phyloP scores from a whole-genome alignment of 2,113 vertebrate genomes.

The Catharus bicknelli region DNA sequence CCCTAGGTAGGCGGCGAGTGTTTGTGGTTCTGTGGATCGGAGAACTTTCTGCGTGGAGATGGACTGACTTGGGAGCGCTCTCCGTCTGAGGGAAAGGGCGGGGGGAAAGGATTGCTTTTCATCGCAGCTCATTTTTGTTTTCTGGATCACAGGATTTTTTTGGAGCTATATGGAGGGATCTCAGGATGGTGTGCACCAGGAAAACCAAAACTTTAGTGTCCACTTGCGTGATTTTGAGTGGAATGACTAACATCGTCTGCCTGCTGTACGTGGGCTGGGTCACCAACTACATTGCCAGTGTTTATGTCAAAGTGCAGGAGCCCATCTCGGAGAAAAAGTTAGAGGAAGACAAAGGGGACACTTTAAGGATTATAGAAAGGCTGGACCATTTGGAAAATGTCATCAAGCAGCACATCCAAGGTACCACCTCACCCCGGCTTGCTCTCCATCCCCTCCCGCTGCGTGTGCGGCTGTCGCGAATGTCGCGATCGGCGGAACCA shows the following conservation, averaged over 20 bases:
- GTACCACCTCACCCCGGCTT: slow-evolving; percentile 66
- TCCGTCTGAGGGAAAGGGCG: not conserved
- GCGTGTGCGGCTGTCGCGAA: not conserved
- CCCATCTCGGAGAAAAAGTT: slow-evolving; percentile 90
- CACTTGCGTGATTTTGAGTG: slow-evolving; percentile 97
- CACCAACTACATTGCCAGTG: slow-evolving; percentile 96
- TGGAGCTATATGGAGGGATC: slow-evolving; percentile 88
- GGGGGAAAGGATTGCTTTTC: not conserved
- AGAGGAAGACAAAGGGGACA: slow-evolving; percentile 91
- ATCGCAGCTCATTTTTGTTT: slow-evolving; percentile 33
- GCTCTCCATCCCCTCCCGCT: not conserved
- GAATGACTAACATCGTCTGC: slow-evolving; percentile 97
- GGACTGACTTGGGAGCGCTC: slow-evolving; percentile 13
- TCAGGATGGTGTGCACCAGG: slow-evolving; percentile 97
- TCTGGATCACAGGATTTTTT: slow-evolving; percentile 62
- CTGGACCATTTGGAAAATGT: slow-evolving; percentile 96
- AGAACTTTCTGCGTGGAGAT: slow-evolving; percentile 53
- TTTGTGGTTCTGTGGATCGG: not conserved
- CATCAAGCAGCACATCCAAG: slow-evolving; percentile 98
- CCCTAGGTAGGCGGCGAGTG: slow-evolving; percentile 41
- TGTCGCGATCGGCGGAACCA: not conserved
- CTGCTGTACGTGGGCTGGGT: slow-evolving; percentile 98
- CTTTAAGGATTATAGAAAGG: slow-evolving; percentile 92
- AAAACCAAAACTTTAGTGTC: slow-evolving; percentile 99
- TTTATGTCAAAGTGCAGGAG: slow-evolving; percentile 93